Base-by-base conservation (phyloP, 2,113 vertebrate species). In the Conger conger region DNA sequence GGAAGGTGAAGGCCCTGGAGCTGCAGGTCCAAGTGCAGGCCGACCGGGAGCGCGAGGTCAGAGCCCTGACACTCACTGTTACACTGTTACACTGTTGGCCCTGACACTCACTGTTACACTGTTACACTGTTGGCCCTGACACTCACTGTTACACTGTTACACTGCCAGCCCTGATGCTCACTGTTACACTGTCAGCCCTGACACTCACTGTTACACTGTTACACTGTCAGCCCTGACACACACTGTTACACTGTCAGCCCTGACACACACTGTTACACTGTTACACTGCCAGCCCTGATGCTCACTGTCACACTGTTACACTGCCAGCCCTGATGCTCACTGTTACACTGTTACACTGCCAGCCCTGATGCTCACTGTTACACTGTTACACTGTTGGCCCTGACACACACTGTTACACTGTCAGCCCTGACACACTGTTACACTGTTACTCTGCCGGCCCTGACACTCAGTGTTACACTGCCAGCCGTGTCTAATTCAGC, bases 21-120 rank as follows among this genome's bases (percentile, higher is more conserved):
- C 90, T 94, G 76, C 96, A 97, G 89, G 94, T 98, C 40, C 93
- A 96, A 80, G 91, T 93, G 15, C 92, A 97, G n/a, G 94, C 89
- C 87, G 90, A 94, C 82, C 94, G 93, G 30, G 97, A 98, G 84
- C 96, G 97, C 16, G 95, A 98, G 96, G 98, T 96, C 45, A 42
- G 83, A 50, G 85, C 68, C 37, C 0, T 33, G 45, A 37, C 76
- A 6, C 53, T 68, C 27, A 20, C 4, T 20, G 42, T 40, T 30
- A 15, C 1, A 17, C 30, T 5, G 30, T 57, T 20, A 16, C 50
- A 53, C n/a, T n/a, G n/a, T n/a, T n/a, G n/a, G 85, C 68, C 37
- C 0, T 33, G 45, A 37, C 76, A 6, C 53, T 68, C 27, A 20
- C 4, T 20, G 42, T 40, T 30, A 15, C 1, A 17, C 30, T 5